phyloP scores from a whole-genome alignment of 1,140 invertebrate genomes.

The Bemisia tabaci region DNA sequence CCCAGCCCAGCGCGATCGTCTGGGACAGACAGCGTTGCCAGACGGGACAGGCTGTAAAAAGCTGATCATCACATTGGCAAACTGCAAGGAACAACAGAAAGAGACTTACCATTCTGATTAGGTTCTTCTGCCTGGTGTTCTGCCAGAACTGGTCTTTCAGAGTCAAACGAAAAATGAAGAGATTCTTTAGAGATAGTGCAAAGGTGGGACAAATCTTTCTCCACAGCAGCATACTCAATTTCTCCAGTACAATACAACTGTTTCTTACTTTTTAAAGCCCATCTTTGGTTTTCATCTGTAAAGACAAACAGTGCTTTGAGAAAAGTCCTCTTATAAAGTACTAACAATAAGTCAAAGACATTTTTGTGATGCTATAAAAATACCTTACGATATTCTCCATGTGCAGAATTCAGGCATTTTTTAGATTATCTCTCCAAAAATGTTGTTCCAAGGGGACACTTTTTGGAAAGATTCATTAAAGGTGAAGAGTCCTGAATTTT shows the following conservation, averaged over 20 bases:
- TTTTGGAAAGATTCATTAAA: no score
- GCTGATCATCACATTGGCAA: neutral
- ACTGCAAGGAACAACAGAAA: neutral
- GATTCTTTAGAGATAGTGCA: neutral
- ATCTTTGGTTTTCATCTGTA: neutral
- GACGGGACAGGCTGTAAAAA: neutral
- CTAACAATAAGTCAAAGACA: no score
- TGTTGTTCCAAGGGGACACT: no score
- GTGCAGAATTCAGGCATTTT: no score
- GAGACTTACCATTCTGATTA: neutral
- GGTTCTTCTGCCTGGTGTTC: neutral
- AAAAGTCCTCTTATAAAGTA: no score
- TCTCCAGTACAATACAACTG: neutral
- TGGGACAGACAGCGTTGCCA: no score
- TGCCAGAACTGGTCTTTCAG: neutral
- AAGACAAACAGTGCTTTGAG: no score
- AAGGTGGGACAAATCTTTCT: neutral
- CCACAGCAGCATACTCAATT: neutral
- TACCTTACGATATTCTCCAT: no score
- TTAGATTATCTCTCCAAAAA: no score
- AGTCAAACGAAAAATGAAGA: neutral
- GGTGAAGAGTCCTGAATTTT: no score
- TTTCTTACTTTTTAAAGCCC: neutral
- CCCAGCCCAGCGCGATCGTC: no score
- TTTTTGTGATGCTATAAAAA: no score